A percentile compares a stretch with the other conserved stretches of the same genome.
Evolutionary conservation across 2,113 vertebrate species (phyloP).

Genomic region (Riparia riparia): DNA sequence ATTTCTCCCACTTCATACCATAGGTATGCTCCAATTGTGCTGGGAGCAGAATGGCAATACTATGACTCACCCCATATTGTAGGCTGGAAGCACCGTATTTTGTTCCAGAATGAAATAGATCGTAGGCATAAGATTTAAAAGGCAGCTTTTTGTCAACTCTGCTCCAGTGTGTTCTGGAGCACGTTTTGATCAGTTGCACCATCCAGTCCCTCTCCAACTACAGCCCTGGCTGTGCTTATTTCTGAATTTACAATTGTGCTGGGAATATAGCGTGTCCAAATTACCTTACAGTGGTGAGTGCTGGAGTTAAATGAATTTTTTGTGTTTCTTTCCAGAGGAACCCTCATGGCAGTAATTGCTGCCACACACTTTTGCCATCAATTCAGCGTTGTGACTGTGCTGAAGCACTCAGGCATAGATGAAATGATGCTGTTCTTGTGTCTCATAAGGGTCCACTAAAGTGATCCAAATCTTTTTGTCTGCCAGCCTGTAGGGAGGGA

Average conservation of each 20-base stretch:
- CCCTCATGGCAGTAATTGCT: neutral
- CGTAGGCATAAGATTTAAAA: conserved; percentile 31
- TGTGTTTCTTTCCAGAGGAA: conserved; percentile 8
- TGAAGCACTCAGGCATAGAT: neutral
- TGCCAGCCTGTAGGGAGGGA: neutral
- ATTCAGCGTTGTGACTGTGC: neutral
- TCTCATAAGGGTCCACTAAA: neutral
- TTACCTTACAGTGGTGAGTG: neutral
- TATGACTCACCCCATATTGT: conserved; percentile 26
- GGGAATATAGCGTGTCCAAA: conserved; percentile 17
- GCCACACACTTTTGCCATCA: conserved; percentile 20
- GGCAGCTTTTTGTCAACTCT: conserved; percentile 16
- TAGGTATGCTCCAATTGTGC: conserved; percentile 61
- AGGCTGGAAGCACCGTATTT: conserved; percentile 7
- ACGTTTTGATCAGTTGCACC: neutral
- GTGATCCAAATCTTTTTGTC: neutral
- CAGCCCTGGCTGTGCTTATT: neutral
- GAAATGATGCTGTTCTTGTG: neutral
- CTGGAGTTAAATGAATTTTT: conserved; percentile 18
- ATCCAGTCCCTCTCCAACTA: neutral
- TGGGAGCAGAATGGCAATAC: conserved; percentile 44
- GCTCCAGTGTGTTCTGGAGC: neutral
- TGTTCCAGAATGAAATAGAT: conserved; percentile 36
- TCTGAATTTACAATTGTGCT: conserved; percentile 14
- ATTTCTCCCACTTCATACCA: conserved; percentile 52